Evolutionary conservation across 1,140 invertebrate species (phyloP).

Genomic region (Melipona quadrifasciata): DNA sequence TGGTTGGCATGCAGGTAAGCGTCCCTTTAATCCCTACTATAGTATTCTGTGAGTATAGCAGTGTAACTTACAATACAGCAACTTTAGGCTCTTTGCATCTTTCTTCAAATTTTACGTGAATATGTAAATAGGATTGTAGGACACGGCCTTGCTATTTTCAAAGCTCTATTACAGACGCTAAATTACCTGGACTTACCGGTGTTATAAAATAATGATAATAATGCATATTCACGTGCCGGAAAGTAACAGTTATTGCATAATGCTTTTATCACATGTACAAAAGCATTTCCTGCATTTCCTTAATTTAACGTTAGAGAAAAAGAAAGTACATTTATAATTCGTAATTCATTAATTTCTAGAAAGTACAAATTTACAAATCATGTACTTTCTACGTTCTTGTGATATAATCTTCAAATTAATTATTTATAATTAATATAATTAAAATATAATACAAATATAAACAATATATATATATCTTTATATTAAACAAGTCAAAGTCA

Average conservation of each 20-base stretch:
- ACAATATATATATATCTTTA: too few species aligned
- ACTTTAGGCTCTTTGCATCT: background rate
- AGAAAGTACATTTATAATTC: background rate
- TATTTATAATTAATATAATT: background rate
- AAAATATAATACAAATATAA: too few species aligned
- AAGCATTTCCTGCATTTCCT: background rate
- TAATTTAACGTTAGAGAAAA: background rate
- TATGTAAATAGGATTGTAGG: slow-evolving; percentile 31
- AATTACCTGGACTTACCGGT: background rate
- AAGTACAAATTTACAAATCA: background rate
- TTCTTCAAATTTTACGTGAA: slow-evolving; percentile 17
- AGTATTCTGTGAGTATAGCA: background rate
- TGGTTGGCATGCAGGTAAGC: background rate
- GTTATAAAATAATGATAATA: slow-evolving; percentile 15
- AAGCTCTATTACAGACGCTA: background rate
- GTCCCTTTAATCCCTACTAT: background rate
- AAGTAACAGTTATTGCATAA: background rate
- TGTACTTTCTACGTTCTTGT: background rate
- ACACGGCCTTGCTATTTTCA: slow-evolving; percentile 10
- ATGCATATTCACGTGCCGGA: background rate
- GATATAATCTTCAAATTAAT: background rate
- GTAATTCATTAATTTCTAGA: too few species aligned
- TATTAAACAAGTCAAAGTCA: too few species aligned
- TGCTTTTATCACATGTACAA: background rate
- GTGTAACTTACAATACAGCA: background rate